phyloP scores from a whole-genome alignment of 2,888 invertebrate genomes.

The Drosophila mettleri region DNA sequence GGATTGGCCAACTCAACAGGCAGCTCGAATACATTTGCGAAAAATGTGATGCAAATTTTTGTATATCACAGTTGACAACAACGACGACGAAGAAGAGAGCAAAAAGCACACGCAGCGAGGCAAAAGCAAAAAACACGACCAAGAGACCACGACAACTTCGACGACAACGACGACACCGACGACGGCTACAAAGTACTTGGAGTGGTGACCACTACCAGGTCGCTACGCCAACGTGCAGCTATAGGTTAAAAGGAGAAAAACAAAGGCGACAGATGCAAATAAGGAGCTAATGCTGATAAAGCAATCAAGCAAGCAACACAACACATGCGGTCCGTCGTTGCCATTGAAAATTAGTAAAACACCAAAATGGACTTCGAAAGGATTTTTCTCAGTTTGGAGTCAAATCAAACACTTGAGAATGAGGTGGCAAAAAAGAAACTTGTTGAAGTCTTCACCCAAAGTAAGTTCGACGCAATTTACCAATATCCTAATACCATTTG shows the following conservation, averaged over 20 bases:
- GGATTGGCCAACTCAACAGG: slow-evolving; percentile 1
- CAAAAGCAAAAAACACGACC: slow-evolving; percentile 48
- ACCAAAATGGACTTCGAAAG: slow-evolving; percentile 85
- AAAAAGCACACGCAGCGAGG: slow-evolving; percentile 69
- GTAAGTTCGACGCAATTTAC: slow-evolving; percentile 85
- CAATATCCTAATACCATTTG: neutral
- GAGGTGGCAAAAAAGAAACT: slow-evolving; percentile 89
- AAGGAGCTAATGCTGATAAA: slow-evolving; percentile 54
- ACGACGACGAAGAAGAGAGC: slow-evolving; percentile 68
- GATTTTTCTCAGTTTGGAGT: slow-evolving; percentile 89
- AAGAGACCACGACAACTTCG: slow-evolving; percentile 55
- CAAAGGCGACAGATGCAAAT: slow-evolving; percentile 21
- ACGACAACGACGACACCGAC: slow-evolving; percentile 41
- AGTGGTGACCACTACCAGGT: slow-evolving; percentile 44
- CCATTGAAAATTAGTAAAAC: slow-evolving; percentile 22
- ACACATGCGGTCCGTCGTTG: slow-evolving; percentile 36
- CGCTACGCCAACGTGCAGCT: slow-evolving; percentile 25
- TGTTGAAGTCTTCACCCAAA: slow-evolving; percentile 89
- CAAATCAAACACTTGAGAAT: slow-evolving; percentile 88
- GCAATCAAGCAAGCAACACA: slow-evolving; percentile 46
- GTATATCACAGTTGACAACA: slow-evolving; percentile 62
- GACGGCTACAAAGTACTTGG: slow-evolving; percentile 46
- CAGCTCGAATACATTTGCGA: slow-evolving; percentile 2
- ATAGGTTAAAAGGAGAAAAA: slow-evolving; percentile 17
- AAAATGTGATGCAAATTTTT: slow-evolving; percentile 46